Evolutionary conservation across 2,113 vertebrate genomes (phyloP).

Genomic region (Saimiri boliviensis): DNA sequence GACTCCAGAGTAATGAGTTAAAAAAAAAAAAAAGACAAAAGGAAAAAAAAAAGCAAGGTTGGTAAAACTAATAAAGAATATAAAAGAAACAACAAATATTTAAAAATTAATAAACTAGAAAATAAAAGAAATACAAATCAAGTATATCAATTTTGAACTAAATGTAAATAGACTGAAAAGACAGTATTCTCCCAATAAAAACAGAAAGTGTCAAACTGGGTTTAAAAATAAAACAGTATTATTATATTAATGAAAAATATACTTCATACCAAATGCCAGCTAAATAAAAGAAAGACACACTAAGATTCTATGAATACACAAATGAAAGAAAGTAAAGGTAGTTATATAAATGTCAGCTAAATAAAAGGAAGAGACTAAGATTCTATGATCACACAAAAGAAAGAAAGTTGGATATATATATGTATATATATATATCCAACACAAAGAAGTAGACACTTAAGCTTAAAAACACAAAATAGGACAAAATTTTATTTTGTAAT

Average conservation of each 20-base stretch:
- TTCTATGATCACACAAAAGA: not conserved
- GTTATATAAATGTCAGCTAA: not conserved
- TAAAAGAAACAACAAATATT: not conserved
- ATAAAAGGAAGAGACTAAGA: not conserved
- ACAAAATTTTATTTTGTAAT: not conserved
- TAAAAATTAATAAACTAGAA: not conserved
- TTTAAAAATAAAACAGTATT: slow-evolving; percentile 36
- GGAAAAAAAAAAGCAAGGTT: not conserved
- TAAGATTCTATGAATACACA: not conserved
- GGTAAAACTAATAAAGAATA: not conserved
- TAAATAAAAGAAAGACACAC: not conserved
- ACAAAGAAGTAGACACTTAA: not conserved
- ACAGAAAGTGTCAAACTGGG: not conserved
- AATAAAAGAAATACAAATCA: slow-evolving; percentile 20
- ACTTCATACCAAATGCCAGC: not conserved
- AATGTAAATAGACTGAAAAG: not conserved
- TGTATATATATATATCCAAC: too few relatives aligned
- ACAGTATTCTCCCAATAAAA: slow-evolving; percentile 30
- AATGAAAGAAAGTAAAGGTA: not conserved
- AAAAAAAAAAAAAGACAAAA: not conserved
- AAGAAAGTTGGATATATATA: not conserved
- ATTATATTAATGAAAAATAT: slow-evolving; percentile 2
- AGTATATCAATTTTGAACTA: not conserved
- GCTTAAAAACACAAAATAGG: slow-evolving; percentile 1
- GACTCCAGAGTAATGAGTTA: not conserved